These are phyloP conservation scores for Troglohyphantes excavatus DNA, from an alignment of 2,888 invertebrate genomes.

Conservation along the genomic window DNA sequence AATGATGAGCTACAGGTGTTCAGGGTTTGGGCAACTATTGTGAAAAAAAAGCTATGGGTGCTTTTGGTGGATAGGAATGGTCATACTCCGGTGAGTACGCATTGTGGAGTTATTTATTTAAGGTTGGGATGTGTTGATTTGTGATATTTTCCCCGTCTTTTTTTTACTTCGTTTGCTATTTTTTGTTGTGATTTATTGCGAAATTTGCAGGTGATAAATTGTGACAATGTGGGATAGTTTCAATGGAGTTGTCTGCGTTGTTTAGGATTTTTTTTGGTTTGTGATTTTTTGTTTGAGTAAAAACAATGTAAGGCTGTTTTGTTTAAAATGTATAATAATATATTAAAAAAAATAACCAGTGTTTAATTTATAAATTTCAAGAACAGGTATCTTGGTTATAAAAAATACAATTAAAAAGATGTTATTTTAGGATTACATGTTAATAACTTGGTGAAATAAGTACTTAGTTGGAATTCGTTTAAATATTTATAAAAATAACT, in stretches of 20 bases:
- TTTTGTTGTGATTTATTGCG: not conserved
- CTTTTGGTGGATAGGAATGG: constrained; percentile 17
- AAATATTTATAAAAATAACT: no score
- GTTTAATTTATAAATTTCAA: no score
- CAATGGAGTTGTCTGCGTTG: constrained; percentile 22
- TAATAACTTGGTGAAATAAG: no score
- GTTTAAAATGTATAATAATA: no score
- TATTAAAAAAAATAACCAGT: no score
- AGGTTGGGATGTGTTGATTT: constrained; percentile 33
- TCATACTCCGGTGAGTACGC: constrained; percentile 10
- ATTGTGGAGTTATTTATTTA: constrained; percentile 35
- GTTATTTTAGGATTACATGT: no score
- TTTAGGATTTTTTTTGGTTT: constrained; percentile 7
- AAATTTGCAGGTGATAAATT: not conserved
- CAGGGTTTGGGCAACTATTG: not conserved
- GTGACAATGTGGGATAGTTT: not conserved
- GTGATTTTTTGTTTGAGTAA: no score
- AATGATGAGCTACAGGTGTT: constrained; percentile 40
- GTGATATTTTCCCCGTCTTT: not conserved
- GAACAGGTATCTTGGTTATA: no score
- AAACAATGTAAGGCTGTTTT: no score
- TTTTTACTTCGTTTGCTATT: not conserved
- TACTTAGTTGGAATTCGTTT: no score
- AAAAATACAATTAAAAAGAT: no score
- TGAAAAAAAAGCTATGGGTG: not conserved